Evolutionary conservation across 2,797 vertebrate genomes (phyloP), one percentile per base, ranked within the genome.

Genomic region (Sardinella longiceps): DNA sequence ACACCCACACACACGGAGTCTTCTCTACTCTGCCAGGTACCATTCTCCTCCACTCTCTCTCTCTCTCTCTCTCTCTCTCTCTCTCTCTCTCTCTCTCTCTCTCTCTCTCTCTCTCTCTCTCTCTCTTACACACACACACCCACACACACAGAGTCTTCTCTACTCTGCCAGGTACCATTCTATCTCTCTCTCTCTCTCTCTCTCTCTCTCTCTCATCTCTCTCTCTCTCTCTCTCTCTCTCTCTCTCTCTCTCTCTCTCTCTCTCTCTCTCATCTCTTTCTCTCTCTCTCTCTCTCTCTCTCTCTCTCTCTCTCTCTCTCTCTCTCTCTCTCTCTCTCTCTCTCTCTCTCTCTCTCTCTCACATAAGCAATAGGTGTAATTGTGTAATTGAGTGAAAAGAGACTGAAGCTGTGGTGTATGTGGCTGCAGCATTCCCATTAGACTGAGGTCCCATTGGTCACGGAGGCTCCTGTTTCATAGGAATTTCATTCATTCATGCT

Each of bases 1-100:
- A 56, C 82, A 90, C 87, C 84, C 91, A 94, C 56, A 94, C 93
- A 74, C 86, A 88, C 50, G 92, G 92, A 43, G 88, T 95, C 39
- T 94, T 94, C 81, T 81, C 83, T 81, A 80, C 86, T 83, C 70
- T 86, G 37, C 88, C 90, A 90, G 92, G 90, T 90, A 83, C 30
- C 23, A n/a, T 39, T 18, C 46, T 39, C 11, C 14, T 10, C 30
- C 25, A 28, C 63, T 30, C 1, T 30, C 2, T 30, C n/a, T n/a
- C n/a, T 9, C 6, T 58, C 53, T 4, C 15, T 56, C 20, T 5
- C 20, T 1, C 4, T 56, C 56, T 58, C 6, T n/a, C 56, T n/a
- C n/a, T 25, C 6, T 25, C 10, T 58, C 18, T 58, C 6, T 60
- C 15, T 25, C n/a, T n/a, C 56, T n/a, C 56, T 58, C 6, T 6